These are phyloP conservation scores for Gymnothorax javanicus DNA, from an alignment of 2,797 vertebrate species.

Conservation along the genomic window DNA sequence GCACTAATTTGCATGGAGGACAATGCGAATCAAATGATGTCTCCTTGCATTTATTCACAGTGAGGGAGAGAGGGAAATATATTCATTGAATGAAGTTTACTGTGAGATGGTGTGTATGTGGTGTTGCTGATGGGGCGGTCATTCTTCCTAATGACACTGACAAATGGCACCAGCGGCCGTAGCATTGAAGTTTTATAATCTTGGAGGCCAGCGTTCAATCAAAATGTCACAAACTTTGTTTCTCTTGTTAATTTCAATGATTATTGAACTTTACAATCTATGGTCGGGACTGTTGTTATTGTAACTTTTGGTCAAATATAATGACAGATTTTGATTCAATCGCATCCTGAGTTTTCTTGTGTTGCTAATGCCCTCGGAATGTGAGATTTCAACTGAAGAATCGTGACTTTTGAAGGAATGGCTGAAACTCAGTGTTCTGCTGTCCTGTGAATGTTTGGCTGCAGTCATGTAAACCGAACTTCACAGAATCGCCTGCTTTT, in stretches of 20 bases:
- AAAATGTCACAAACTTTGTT: not conserved
- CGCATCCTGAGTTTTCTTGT: not conserved
- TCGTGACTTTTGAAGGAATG: not conserved
- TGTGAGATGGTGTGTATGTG: not conserved
- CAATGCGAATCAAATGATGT: not conserved
- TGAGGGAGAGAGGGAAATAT: not conserved
- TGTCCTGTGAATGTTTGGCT: not conserved
- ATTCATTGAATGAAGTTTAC: not conserved
- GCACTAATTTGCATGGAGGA: not conserved
- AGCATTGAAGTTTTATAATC: not conserved
- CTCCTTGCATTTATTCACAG: not conserved
- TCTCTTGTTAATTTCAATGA: not conserved
- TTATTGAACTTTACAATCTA: not conserved
- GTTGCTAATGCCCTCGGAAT: not conserved
- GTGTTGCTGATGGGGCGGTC: not conserved
- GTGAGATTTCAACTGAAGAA: not conserved
- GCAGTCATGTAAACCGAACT: conserved; percentile 1
- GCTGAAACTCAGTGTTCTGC: not conserved
- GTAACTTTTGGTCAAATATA: not conserved
- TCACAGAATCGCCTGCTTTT: conserved; percentile 1
- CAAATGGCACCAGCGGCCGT: conserved; percentile 21
- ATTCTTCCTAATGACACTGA: not conserved
- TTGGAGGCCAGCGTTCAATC: not conserved
- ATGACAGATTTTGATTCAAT: not conserved
- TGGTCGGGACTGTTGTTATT: not conserved